phyloP scores from a whole-genome alignment of 2,113 vertebrate species.

The Gymnobelideus leadbeateri region DNA sequence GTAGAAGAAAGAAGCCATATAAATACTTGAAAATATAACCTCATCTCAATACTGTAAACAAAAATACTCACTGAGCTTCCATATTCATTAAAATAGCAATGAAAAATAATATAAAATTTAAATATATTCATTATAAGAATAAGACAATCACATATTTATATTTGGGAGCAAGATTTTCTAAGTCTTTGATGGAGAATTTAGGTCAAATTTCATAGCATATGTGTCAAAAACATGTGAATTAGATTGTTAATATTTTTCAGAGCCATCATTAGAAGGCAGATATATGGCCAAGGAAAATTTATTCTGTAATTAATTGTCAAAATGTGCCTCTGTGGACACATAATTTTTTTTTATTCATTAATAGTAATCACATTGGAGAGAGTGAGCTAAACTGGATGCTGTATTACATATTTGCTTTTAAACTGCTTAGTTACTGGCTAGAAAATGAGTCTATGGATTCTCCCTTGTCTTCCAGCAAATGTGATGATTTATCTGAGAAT shows the following conservation, averaged over 20 bases:
- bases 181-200: not conserved
- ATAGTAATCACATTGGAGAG: not conserved
- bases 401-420: slow-evolving; percentile 34
- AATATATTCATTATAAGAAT: not conserved
- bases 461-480: not conserved
- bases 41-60: not conserved
- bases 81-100: not conserved
- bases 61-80: not conserved
- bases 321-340: not conserved
- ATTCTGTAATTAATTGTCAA: not conserved
- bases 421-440: not conserved
- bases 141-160: not conserved
- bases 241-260: not conserved
- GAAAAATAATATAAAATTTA: not conserved
- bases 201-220: not conserved
- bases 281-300: not conserved
- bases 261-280: not conserved
- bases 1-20: not conserved
- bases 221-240: slow-evolving; percentile 1
- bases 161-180: slow-evolving; percentile 1
- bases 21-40: not conserved
- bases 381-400: not conserved
- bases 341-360: not conserved
- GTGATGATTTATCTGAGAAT: not conserved
- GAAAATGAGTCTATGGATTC: not conserved